phyloP scores from a whole-genome alignment of 2,113 vertebrate genomes.

The Myotis brandtii region DNA sequence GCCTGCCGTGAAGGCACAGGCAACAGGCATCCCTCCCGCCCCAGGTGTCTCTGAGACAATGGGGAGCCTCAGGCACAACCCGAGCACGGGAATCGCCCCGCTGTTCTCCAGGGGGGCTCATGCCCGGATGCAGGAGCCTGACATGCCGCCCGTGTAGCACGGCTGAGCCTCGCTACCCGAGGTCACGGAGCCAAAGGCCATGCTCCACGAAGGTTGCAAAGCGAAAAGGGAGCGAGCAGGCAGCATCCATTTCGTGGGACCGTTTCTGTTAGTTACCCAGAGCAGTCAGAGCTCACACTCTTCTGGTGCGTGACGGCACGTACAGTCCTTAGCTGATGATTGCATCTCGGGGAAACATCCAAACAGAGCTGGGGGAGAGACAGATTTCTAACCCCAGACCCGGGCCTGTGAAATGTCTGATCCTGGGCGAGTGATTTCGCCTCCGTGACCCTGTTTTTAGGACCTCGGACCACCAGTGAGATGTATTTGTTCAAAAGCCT shows the following conservation, averaged over 20 bases:
- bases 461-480: no score
- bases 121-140: not conserved
- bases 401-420: not conserved
- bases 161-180: fast-evolving
- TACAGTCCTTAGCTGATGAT: not conserved
- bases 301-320: not conserved
- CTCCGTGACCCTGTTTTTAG: not conserved
- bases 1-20: not conserved
- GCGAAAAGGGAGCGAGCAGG: not conserved
- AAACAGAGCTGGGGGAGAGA: not conserved
- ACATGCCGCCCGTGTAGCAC: not conserved
- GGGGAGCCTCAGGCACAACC: not conserved
- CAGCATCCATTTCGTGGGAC: not conserved
- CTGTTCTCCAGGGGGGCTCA: not conserved
- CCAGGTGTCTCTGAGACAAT: constrained; percentile 48
- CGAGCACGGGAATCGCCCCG: not conserved
- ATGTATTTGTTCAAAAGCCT: no score
- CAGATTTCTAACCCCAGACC: not conserved
- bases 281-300: constrained; percentile 40
- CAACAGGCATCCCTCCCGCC: not conserved
- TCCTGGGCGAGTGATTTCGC: not conserved
- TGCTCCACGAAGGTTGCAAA: not conserved
- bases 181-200: not conserved
- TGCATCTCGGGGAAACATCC: not conserved
- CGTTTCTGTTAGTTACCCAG: constrained; percentile 40